phyloP scores from a whole-genome alignment of 2,113 vertebrate genomes.

The Pithys albifrons region DNA sequence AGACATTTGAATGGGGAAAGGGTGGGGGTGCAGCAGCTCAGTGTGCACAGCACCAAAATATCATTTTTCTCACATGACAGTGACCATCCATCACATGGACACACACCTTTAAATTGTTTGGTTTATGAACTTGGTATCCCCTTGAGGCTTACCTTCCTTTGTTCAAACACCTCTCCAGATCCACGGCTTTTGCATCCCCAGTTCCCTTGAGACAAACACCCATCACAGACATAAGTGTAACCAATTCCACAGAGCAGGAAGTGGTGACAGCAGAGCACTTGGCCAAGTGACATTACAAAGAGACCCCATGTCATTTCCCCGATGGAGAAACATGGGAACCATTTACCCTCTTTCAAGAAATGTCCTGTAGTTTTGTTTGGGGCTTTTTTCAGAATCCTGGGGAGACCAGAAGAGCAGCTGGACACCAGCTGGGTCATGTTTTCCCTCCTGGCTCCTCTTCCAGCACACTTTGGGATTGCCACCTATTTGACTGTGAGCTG shows the following conservation, averaged over 20 bases:
- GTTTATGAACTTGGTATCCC: not conserved
- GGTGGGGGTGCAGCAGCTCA: not conserved
- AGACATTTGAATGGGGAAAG: not conserved
- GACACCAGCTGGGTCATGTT: not conserved
- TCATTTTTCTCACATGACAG: not conserved
- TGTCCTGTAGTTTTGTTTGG: not conserved
- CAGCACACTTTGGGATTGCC: not conserved
- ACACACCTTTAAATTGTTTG: not conserved
- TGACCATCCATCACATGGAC: not conserved
- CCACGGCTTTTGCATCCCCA: not conserved
- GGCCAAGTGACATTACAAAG: not conserved
- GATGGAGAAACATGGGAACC: not conserved
- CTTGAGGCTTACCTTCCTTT: not conserved
- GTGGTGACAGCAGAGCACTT: not conserved
- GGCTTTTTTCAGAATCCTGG: not conserved
- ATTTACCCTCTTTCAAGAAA: not conserved
- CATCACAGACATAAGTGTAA: not conserved
- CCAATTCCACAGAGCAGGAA: not conserved
- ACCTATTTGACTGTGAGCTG: not conserved
- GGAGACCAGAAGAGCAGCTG: not conserved
- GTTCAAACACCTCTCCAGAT: not conserved
- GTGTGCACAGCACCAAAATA: not conserved
- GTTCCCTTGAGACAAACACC: not conserved
- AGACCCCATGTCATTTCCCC: not conserved
- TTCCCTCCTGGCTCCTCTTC: not conserved